Conservation (phyloP, 1,140 invertebrate genomes). For the Whitmania pigra region DNA sequence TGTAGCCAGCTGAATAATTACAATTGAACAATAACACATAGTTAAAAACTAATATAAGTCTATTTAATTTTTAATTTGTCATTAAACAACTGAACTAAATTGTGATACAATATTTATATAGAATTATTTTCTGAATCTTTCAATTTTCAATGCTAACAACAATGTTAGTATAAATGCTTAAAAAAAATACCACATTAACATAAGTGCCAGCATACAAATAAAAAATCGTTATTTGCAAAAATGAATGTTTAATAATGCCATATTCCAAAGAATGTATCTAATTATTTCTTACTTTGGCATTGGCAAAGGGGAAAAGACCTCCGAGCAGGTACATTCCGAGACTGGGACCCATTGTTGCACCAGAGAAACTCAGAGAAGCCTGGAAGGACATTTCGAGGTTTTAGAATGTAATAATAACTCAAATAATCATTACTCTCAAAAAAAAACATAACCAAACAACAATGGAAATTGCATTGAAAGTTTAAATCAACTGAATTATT, state of each 20-base stretch:
- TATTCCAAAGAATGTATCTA: background rate
- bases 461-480: background rate
- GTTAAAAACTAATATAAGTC: too few relatives aligned
- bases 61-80: too few relatives aligned
- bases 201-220: too few relatives aligned
- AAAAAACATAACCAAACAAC: background rate
- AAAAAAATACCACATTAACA: too few relatives aligned
- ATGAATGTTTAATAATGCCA: slow-evolving; percentile 1
- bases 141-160: too few relatives aligned
- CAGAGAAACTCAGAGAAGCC: slow-evolving; percentile 38
- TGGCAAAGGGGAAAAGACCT: slow-evolving; percentile 37
- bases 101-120: too few relatives aligned
- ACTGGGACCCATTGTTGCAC: slow-evolving; percentile 37
- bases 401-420: background rate
- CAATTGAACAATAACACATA: too few relatives aligned
- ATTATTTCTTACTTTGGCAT: slow-evolving; percentile 31
- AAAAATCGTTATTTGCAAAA: background rate
- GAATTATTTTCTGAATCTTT: too few relatives aligned
- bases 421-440: background rate
- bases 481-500: background rate
- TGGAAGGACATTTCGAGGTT: slow-evolving; percentile 21
- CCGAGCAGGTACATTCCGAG: slow-evolving; percentile 40
- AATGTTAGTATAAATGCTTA: too few relatives aligned
- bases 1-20: too few relatives aligned
- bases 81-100: too few relatives aligned